Evolutionary conservation across 1,140 invertebrate species (phyloP).

Genomic region (Eubasilissa regina): DNA sequence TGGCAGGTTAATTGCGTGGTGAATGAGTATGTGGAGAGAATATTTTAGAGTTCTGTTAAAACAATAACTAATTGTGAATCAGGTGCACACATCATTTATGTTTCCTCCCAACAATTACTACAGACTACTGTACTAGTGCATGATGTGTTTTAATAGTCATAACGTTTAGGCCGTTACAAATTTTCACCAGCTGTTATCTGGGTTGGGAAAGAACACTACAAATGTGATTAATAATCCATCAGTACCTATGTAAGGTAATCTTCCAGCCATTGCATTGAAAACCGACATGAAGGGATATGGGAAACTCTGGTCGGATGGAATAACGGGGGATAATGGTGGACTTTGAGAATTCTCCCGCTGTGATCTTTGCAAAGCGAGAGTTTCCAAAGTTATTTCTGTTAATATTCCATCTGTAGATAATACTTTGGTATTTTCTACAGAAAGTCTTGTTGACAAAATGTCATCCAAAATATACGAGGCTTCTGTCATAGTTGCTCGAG

Average conservation of each 20-base stretch:
- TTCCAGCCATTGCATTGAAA: slow-evolving; percentile 69
- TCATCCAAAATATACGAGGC: slow-evolving; percentile 29
- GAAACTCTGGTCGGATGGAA: slow-evolving; percentile 60
- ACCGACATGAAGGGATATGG: slow-evolving; percentile 67
- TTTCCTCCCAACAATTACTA: background rate
- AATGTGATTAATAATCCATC: slow-evolving; percentile 44
- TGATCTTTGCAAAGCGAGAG: slow-evolving; percentile 45
- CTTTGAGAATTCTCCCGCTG: slow-evolving; percentile 64
- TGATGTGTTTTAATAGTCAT: slow-evolving; percentile 10
- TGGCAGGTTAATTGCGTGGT: too few species aligned
- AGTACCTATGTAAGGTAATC: slow-evolving; percentile 71
- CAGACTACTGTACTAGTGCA: background rate
- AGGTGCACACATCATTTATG: background rate
- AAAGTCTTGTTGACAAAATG: slow-evolving; percentile 2
- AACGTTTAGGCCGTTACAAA: slow-evolving; percentile 20
- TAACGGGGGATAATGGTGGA: slow-evolving; percentile 68
- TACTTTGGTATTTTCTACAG: slow-evolving; percentile 32
- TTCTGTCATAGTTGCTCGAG: slow-evolving; percentile 35
- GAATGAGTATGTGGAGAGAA: background rate
- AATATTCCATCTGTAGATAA: slow-evolving; percentile 41
- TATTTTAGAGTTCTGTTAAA: slow-evolving; percentile 28
- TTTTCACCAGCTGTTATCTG: slow-evolving; percentile 16
- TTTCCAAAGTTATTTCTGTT: slow-evolving; percentile 46
- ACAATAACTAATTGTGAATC: slow-evolving; percentile 1
- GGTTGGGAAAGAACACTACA: slow-evolving; percentile 1